Conservation (phyloP, 2,113 vertebrate species). For the Brevimyrus niger region DNA sequence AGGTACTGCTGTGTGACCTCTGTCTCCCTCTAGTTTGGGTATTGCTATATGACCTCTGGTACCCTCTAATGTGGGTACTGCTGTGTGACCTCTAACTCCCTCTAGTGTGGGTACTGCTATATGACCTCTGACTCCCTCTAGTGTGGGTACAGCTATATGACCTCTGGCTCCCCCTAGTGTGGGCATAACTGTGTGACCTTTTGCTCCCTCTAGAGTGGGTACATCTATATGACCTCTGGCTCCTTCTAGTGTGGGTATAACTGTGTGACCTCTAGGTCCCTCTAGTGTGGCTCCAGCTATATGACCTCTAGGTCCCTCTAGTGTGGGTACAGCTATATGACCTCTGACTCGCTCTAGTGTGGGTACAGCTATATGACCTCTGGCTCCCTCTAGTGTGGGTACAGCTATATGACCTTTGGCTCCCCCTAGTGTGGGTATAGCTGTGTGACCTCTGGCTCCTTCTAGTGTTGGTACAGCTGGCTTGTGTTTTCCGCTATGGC, state of each 20-base stretch:
- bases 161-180: background rate
- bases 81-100: slow-evolving; percentile 28
- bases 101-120: background rate
- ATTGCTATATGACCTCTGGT: slow-evolving; percentile 38
- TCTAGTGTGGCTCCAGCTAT: slow-evolving; percentile 68
- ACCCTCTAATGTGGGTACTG: slow-evolving; percentile 66
- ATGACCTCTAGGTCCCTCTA: background rate
- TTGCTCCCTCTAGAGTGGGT: too few relatives aligned
- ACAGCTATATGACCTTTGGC: background rate
- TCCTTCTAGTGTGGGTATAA: too few relatives aligned
- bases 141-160: background rate
- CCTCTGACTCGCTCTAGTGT: slow-evolving; percentile 55
- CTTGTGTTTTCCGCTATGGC: slow-evolving; percentile 81
- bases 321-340: background rate
- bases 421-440: slow-evolving; percentile 58
- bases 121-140: background rate
- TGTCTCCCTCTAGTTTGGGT: slow-evolving; percentile 61
- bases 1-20: too few relatives aligned
- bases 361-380: slow-evolving; percentile 50
- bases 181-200: background rate
- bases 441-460: slow-evolving; percentile 34
- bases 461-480: slow-evolving; percentile 67
- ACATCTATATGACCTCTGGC: too few relatives aligned
- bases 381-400: background rate
- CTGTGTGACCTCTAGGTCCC: background rate